Evolutionary conservation across 2,888 invertebrate species (phyloP), one percentile per base, ranked within the genome.

Genomic region (Sinodicranocentrus sp.): DNA sequence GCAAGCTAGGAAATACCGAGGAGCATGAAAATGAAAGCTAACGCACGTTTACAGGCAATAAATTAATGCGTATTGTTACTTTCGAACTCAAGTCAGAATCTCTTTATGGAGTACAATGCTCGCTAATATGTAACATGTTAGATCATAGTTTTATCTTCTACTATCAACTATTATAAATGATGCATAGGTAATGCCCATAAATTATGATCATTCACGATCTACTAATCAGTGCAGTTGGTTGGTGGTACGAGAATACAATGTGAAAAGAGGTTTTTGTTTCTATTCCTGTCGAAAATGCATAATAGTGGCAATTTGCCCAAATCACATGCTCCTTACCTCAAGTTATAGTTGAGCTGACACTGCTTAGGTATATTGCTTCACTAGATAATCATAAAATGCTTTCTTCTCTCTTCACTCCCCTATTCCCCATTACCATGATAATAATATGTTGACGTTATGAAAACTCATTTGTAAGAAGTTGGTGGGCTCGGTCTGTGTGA

Each of bases 261-360:
- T 3, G 59, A 25, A 52, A 59, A 59, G 6, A 59, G 26, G 21
- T 13, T 6, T 39, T 39, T 25, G 19, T 59, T 59, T 23, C 25
- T 59, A n/a, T 23, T 59, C 59, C 25, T 59, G 21, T 1, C 23
- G 59, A 59, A 59, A 59, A 23, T 59, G 59, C 59, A 59, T 59
- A 59, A 44, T 15, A 68, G 63, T 78, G 78, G 78, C 78, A 78
- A 71, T 61, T 78, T 78, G 78, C 78, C 78, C 78, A 78, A 59
- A 61, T 78, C 59, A 70, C 15, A 52, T 76, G 52, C 52, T 54
- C 28, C 21, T 25, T 6, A 25, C 25, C 26, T 59, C 25, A n/a
- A n/a, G n/a, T n/a, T n/a, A n/a, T n/a, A n/a, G n/a, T n/a, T n/a
- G n/a, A n/a, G n/a, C n/a, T n/a, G n/a, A n/a, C n/a, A n/a, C n/a